phyloP scores from a whole-genome alignment of 2,797 vertebrate genomes.

The Crax fasciolata region DNA sequence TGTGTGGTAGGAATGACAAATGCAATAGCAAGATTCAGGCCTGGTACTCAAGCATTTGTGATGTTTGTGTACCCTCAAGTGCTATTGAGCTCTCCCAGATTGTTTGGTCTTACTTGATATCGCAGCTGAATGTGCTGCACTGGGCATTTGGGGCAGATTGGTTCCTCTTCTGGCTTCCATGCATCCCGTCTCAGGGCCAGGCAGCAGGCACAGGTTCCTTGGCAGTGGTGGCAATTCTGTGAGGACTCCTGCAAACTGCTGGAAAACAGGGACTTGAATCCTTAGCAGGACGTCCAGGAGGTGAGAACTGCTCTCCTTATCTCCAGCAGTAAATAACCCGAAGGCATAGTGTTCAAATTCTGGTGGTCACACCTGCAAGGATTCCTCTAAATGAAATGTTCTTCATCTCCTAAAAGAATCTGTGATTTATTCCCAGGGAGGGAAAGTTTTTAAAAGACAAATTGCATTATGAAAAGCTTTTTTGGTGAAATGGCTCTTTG shows the following conservation, averaged over 20 bases:
- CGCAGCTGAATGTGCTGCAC: rapidly evolving
- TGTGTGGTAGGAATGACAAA: not conserved
- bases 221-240: not conserved
- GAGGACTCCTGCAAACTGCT: not conserved
- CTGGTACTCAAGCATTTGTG: rapidly evolving
- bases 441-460: not conserved
- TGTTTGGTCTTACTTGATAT: not conserved
- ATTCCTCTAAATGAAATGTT: not conserved
- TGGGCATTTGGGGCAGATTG: not conserved
- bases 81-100: not conserved
- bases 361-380: not conserved
- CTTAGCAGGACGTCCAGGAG: not conserved
- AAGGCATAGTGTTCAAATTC: not conserved
- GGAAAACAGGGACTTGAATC: not conserved
- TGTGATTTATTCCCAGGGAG: not conserved
- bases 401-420: not conserved
- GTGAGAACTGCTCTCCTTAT: not conserved
- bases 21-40: not conserved
- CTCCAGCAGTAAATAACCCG: not conserved
- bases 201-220: not conserved
- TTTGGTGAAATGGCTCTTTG: not conserved
- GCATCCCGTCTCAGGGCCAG: not conserved
- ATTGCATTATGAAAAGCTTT: not conserved
- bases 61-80: rapidly evolving
- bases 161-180: not conserved